Percentiles rank a stretch among this genome's conserved stretches.
Evolutionary conservation across 1,140 invertebrate genomes (phyloP).

Genomic region (Musca domestica): DNA sequence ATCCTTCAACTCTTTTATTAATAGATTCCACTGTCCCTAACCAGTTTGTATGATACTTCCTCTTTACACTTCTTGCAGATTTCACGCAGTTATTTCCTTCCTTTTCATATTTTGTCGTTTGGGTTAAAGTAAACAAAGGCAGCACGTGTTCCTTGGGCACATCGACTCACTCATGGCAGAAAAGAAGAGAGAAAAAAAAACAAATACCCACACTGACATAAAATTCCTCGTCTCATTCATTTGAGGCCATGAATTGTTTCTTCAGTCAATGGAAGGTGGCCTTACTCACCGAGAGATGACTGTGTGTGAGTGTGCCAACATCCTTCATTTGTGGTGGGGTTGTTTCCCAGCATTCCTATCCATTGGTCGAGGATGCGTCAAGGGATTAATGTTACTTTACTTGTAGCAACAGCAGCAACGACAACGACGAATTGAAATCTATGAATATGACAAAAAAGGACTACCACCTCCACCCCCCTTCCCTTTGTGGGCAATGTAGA

Average conservation of each 20-base stretch:
- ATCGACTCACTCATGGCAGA: background rate
- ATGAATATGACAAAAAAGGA: no score
- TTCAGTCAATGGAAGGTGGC: background rate
- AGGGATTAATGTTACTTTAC: constrained; percentile 17
- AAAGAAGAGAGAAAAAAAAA: background rate
- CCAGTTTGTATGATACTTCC: background rate
- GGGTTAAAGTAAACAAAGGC: constrained; percentile 16
- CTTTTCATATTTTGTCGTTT: constrained; percentile 19
- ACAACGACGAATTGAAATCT: no score
- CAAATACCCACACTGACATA: no score
- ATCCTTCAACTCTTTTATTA: no score
- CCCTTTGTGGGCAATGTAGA: background rate
- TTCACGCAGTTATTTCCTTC: constrained; percentile 16
- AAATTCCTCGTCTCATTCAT: no score
- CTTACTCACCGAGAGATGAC: background rate
- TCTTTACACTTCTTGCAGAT: constrained; percentile 5
- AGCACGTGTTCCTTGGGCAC: constrained; percentile 4
- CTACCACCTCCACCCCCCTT: no score
- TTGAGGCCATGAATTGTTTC: background rate
- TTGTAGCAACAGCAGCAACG: background rate
- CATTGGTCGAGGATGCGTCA: background rate
- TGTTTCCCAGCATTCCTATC: no score
- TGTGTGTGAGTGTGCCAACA: background rate
- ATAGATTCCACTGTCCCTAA: no score
- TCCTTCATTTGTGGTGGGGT: background rate